Conservation (phyloP, 2,888 invertebrate species). For the Sinohyriopsis cumingii region DNA sequence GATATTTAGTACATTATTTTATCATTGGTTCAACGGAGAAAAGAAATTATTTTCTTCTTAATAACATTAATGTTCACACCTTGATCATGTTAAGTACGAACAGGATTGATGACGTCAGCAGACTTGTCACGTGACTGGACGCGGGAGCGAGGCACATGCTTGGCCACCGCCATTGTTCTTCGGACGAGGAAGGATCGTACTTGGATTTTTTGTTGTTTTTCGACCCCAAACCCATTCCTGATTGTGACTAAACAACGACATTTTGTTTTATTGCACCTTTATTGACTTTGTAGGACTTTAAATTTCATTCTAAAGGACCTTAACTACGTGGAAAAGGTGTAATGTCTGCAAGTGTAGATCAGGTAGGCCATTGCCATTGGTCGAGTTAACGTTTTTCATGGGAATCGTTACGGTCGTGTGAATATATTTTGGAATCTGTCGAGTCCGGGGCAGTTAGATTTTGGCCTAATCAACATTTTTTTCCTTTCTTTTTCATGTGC, state of each 20-base stretch:
- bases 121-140: slow-evolving; percentile 58
- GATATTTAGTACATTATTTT: too few relatives aligned
- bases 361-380: slow-evolving; percentile 55
- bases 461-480: slow-evolving; percentile 5
- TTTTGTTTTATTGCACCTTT: too few relatives aligned
- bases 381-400: slow-evolving; percentile 6
- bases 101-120: slow-evolving; percentile 44
- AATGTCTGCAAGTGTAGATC: slow-evolving; percentile 70
- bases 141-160: slow-evolving; percentile 69
- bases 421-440: too few relatives aligned
- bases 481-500: slow-evolving; percentile 53
- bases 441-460: background rate
- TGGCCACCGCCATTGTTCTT: slow-evolving; percentile 67
- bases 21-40: too few relatives aligned
- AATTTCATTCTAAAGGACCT: slow-evolving; percentile 30
- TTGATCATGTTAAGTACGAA: background rate
- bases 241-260: too few relatives aligned
- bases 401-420: too few relatives aligned
- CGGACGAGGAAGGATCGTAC: slow-evolving; percentile 39
- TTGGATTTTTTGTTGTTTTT: slow-evolving; percentile 31
- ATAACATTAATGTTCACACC: too few relatives aligned
- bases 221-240: slow-evolving; percentile 1
- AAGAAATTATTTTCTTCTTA: too few relatives aligned
- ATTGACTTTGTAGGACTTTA: slow-evolving; percentile 19
- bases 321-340: slow-evolving; percentile 48